Percentiles rank a stretch among this genome's conserved stretches.
These are phyloP conservation scores for Catharus bicknelli DNA, from an alignment of 2,113 vertebrate species.

Conservation along the genomic window DNA sequence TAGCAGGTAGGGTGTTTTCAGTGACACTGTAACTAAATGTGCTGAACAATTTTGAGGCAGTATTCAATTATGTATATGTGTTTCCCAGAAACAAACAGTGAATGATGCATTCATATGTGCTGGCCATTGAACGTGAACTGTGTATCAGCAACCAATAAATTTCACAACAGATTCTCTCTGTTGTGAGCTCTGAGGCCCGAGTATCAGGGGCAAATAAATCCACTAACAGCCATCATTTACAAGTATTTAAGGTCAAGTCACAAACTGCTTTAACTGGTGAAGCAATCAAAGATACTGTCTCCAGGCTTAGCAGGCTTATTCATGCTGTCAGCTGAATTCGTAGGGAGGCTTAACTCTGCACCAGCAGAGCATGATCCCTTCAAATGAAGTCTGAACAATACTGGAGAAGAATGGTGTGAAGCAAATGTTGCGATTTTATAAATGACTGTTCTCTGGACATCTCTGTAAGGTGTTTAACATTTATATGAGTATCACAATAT, in stretches of 20 bases:
- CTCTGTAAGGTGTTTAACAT: neutral
- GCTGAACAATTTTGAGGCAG: neutral
- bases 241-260: constrained; percentile 39
- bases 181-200: neutral
- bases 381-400: neutral
- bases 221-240: neutral
- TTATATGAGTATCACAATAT: neutral
- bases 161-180: neutral
- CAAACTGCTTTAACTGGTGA: constrained; percentile 24
- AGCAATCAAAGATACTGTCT: constrained; percentile 19
- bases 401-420: neutral
- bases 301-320: neutral
- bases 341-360: neutral
- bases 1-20: neutral
- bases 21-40: neutral
- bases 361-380: neutral
- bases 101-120: rapidly evolving
- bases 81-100: neutral
- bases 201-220: neutral
- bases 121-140: rapidly evolving
- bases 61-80: neutral
- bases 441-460: neutral
- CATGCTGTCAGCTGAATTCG: neutral
- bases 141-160: neutral
- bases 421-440: neutral